phyloP scores from a whole-genome alignment of 2,113 vertebrate genomes.

The Menidia beryllina region DNA sequence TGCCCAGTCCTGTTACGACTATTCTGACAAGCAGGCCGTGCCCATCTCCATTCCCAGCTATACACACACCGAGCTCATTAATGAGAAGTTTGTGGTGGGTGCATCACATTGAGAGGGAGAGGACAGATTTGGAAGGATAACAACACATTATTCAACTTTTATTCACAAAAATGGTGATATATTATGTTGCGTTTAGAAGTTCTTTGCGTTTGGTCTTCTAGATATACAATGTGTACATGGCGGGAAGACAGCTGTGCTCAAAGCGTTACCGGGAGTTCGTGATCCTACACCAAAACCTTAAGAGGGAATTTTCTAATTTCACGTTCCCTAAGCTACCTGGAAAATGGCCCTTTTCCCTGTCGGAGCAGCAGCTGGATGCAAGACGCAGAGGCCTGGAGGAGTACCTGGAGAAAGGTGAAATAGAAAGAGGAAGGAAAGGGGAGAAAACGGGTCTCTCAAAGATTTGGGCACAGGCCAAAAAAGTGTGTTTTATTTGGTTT shows the following conservation, averaged over 20 bases:
- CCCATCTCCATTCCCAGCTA: slow-evolving; percentile 97
- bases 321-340: slow-evolving; percentile 93
- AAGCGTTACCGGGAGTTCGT: slow-evolving; percentile 96
- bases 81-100: slow-evolving; percentile 97
- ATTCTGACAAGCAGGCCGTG: slow-evolving; percentile 95
- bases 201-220: slow-evolving; percentile 48
- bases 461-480: background rate
- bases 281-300: slow-evolving; percentile 96
- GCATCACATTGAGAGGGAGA: background rate
- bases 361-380: slow-evolving; percentile 94
- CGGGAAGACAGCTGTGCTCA: slow-evolving; percentile 93
- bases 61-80: slow-evolving; percentile 95
- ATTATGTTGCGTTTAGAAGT: too few species aligned
- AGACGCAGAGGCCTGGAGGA: slow-evolving; percentile 95
- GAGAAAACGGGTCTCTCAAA: background rate
- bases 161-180: too few species aligned
- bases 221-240: slow-evolving; percentile 98
- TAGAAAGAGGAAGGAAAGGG: background rate
- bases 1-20: slow-evolving; percentile 92
- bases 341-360: slow-evolving; percentile 96
- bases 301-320: slow-evolving; percentile 92
- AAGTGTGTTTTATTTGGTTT: too few species aligned
- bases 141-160: background rate
- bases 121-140: too few species aligned
- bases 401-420: slow-evolving; percentile 92